A percentile compares a stretch with the other conserved stretches of the same genome.
phyloP scores from a whole-genome alignment of 2,113 vertebrate species.

The Corythoichthys intestinalis region DNA sequence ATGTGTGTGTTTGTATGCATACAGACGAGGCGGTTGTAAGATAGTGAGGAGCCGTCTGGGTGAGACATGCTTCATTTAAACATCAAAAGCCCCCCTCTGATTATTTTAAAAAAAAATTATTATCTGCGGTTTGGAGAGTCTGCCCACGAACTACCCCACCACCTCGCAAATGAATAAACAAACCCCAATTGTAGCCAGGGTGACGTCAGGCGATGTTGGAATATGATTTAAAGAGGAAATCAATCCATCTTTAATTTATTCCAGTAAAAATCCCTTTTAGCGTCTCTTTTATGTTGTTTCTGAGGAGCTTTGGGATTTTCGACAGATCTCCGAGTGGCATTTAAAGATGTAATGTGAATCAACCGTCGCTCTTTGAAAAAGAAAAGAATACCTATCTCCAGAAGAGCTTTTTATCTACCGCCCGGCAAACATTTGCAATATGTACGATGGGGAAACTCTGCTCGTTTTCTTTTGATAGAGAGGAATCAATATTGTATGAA shows the following conservation, averaged over 20 bases:
- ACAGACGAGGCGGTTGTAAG: slow-evolving; percentile 30
- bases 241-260: slow-evolving; percentile 71
- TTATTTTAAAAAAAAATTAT: slow-evolving; percentile 70
- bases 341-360: slow-evolving; percentile 66
- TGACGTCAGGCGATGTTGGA: slow-evolving; percentile 73
- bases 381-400: slow-evolving; percentile 67
- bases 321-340: slow-evolving; percentile 72
- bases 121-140: slow-evolving; percentile 76
- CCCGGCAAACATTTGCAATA: slow-evolving; percentile 67
- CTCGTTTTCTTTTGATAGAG: slow-evolving; percentile 54
- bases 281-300: slow-evolving; percentile 75
- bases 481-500: slow-evolving; percentile 69
- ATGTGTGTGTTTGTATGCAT: slow-evolving; percentile 6
- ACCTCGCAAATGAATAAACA: slow-evolving; percentile 83
- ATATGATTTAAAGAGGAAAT: slow-evolving; percentile 60
- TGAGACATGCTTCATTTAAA: slow-evolving; percentile 81
- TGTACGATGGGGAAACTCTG: slow-evolving; percentile 57
- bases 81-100: slow-evolving; percentile 77
- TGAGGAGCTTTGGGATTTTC: slow-evolving; percentile 66
- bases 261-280: slow-evolving; percentile 65
- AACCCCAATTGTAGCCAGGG: slow-evolving; percentile 68
- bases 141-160: slow-evolving; percentile 26
- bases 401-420: slow-evolving; percentile 58
- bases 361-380: slow-evolving; percentile 75
- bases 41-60: slow-evolving; percentile 74